These are phyloP conservation scores for Garrulus glandarius DNA, from an alignment of 2,797 vertebrate genomes.

Conservation along the genomic window DNA sequence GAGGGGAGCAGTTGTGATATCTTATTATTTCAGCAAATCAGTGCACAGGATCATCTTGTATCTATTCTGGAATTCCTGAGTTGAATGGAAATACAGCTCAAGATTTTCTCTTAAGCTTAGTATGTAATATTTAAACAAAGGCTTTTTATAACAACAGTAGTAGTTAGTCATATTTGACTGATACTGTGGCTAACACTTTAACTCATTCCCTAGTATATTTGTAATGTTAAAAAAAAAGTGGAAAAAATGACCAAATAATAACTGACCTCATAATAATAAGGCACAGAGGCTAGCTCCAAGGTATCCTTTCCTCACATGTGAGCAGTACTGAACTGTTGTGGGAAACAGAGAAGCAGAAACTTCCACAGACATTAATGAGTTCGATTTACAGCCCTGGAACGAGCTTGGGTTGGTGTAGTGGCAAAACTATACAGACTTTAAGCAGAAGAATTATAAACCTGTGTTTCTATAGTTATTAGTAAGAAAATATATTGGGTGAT, in stretches of 20 bases:
- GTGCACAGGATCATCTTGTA: background rate
- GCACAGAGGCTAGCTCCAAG: accelerated
- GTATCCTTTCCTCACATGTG: background rate
- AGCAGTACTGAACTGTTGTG: background rate
- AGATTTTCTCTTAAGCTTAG: background rate
- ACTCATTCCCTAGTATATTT: background rate
- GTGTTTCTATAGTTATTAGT: no score
- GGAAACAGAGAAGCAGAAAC: no score
- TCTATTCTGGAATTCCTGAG: background rate
- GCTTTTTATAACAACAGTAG: background rate
- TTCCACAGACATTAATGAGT: no score
- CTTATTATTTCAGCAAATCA: background rate
- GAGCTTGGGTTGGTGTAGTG: no score
- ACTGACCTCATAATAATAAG: background rate
- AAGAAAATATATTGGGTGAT: no score
- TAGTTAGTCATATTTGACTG: background rate
- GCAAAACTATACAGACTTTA: no score
- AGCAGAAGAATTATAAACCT: no score
- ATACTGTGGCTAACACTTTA: background rate
- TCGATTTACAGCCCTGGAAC: no score
- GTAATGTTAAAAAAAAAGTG: background rate
- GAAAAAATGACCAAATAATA: background rate
- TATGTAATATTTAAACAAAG: background rate
- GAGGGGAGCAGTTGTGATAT: background rate
- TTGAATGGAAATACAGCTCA: background rate